A percentile compares a stretch with the other conserved stretches of the same genome.
phyloP scores from a whole-genome alignment of 2,113 vertebrate genomes.

The Beaufortia kweichowensis region DNA sequence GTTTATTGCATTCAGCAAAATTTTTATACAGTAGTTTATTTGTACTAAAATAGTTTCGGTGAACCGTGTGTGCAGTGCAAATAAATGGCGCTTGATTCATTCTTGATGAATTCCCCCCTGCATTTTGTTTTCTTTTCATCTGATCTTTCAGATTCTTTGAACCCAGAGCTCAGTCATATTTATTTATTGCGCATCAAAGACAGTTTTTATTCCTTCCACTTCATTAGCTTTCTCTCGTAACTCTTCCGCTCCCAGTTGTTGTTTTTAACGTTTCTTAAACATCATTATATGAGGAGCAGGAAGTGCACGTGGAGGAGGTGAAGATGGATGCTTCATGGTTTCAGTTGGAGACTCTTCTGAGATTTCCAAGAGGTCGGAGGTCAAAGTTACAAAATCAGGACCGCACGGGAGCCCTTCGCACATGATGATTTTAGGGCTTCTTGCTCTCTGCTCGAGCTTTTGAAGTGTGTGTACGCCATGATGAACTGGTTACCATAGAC shows the following conservation, averaged over 20 bases:
- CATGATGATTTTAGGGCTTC: slow-evolving; percentile 20
- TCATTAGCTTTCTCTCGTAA: slow-evolving; percentile 13
- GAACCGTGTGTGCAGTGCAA: no score
- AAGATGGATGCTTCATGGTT: background rate
- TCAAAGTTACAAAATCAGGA: background rate
- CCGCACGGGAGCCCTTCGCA: background rate
- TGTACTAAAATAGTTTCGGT: no score
- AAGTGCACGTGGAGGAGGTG: slow-evolving; percentile 19
- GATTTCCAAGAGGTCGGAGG: slow-evolving; percentile 23
- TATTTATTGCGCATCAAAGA: slow-evolving; percentile 32
- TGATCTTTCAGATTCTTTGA: slow-evolving; percentile 20
- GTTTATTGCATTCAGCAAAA: no score
- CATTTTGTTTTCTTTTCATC: slow-evolving; percentile 18
- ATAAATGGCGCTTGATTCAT: background rate
- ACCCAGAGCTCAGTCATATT: slow-evolving; percentile 33
- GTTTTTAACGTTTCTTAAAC: slow-evolving; percentile 21
- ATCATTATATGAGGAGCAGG: slow-evolving; percentile 19
- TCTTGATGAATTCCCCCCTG: slow-evolving; percentile 8
- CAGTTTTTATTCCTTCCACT: slow-evolving; percentile 24
- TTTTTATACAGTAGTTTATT: no score
- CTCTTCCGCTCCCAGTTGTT: background rate
- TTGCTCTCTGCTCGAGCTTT: slow-evolving; percentile 7
- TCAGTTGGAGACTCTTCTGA: slow-evolving; percentile 18
- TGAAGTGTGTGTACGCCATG: background rate
- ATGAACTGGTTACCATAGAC: slow-evolving; percentile 4